phyloP scores from a whole-genome alignment of 1,140 invertebrate species.

The Amyelois transitella region DNA sequence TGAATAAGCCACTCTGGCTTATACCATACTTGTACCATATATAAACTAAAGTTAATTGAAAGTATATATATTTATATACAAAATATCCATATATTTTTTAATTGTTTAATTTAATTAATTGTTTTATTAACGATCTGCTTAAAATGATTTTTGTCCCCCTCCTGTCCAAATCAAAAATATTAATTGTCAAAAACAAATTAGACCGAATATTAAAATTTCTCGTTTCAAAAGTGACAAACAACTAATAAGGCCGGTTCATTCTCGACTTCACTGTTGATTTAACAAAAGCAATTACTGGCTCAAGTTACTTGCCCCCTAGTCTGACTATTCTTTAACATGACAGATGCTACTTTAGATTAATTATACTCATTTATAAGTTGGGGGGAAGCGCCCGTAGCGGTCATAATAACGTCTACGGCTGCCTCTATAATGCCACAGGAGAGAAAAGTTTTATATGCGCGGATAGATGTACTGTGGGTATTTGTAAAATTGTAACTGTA shows the following conservation, averaged over 20 bases:
- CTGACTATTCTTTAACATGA: conserved; percentile 64
- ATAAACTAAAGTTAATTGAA: too few relatives aligned
- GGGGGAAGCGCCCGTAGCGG: conserved; percentile 40
- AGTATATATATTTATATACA: too few relatives aligned
- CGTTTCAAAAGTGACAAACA: conserved; percentile 19
- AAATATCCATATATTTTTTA: too few relatives aligned
- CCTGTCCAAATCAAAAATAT: conserved; percentile 5
- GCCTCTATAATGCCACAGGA: not conserved
- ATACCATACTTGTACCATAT: too few relatives aligned
- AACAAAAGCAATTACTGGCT: conserved; percentile 61
- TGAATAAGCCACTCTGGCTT: too few relatives aligned
- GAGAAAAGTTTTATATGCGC: too few relatives aligned
- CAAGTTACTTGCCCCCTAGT: conserved; percentile 22
- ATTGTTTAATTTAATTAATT: not conserved
- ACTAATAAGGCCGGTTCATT: conserved; percentile 17
- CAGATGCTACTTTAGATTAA: conserved; percentile 64
- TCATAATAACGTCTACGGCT: conserved; percentile 5
- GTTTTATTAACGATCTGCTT: not conserved
- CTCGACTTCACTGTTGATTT: conserved; percentile 41
- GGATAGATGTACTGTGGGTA: not conserved
- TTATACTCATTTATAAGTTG: conserved; percentile 62
- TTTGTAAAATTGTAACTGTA: not conserved
- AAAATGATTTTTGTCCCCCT: not conserved
- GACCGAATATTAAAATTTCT: conserved; percentile 15
- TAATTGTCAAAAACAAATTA: conserved; percentile 5